Evolutionary conservation across 2,888 invertebrate species (phyloP), one percentile per base, ranked within the genome.

Genomic region (Icerya purchasi): DNA sequence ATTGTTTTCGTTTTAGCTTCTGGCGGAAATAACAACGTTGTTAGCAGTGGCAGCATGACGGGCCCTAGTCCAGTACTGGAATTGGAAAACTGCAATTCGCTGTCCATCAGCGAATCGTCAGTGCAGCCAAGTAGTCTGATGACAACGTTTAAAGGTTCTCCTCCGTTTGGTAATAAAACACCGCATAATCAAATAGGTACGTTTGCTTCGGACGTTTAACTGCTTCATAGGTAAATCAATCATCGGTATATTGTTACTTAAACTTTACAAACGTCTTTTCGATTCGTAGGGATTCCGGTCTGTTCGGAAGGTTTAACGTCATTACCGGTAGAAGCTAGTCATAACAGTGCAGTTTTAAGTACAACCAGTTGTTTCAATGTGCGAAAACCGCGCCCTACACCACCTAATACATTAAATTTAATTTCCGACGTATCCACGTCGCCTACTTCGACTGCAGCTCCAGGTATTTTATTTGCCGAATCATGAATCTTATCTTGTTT

Each of bases 391-490:
- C 75, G 85, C 68, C 87, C 87, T 1, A 85, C 86, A 66, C 84
- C 87, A 67, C 87, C 87, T 57, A 87, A 85, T 70, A 87, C 87
- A 50, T 73, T 88, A 63, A 87, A 84, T 73, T 77, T 88, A 67
- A 77, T 80, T 68, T 77, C 76, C 63, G 70, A 5, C 14, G 36
- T 36, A 5, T 8, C 70, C 60, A 67, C 67, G 68, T 3, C 63
- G 66, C 18, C 56, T 68, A 68, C 60, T 69, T 69, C 60, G 24
- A 55, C 18, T n/a, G n/a, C n/a, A n/a, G n/a, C n/a, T n/a, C n/a
- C n/a, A n/a, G n/a, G n/a, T n/a, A n/a, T n/a, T n/a, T n/a, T n/a
- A n/a, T n/a, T n/a, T n/a, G n/a, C n/a, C n/a, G n/a, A n/a, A n/a
- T n/a, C n/a, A n/a, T n/a, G n/a, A n/a, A n/a, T n/a, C n/a, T n/a